Evolutionary conservation across 2,888 invertebrate species (phyloP).

Genomic region (Cephus sareptanus): DNA sequence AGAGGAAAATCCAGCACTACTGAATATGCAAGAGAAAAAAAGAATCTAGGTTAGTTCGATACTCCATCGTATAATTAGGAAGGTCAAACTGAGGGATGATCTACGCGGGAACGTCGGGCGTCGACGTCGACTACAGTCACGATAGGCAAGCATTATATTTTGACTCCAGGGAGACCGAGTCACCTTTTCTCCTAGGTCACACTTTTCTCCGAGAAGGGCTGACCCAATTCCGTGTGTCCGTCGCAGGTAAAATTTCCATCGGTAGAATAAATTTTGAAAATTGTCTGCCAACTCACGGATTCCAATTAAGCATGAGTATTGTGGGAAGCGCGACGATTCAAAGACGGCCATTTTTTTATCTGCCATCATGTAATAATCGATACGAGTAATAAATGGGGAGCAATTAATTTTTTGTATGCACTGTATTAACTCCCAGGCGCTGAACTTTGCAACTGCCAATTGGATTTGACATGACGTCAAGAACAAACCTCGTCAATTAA

Average conservation of each 20-base stretch:
- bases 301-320: not conserved
- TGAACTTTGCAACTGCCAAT: not conserved
- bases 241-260: slow-evolving; percentile 13
- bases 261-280: slow-evolving; percentile 36
- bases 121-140: not conserved
- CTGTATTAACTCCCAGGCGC: not conserved
- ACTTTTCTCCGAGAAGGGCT: slow-evolving; percentile 34
- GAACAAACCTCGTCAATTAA: slow-evolving; percentile 4
- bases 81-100: not conserved
- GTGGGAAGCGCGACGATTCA: not conserved
- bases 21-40: not conserved
- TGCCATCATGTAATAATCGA: not conserved
- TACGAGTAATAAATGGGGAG: not conserved
- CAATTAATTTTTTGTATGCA: not conserved
- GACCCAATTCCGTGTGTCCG: slow-evolving; percentile 36
- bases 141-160: not conserved
- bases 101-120: not conserved
- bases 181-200: not conserved
- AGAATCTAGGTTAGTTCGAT: not conserved
- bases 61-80: not conserved
- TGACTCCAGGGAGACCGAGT: not conserved
- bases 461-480: not conserved
- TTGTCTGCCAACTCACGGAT: slow-evolving; percentile 1
- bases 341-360: not conserved
- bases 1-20: not conserved